phyloP scores from a whole-genome alignment of 64 coral and sea anemone genomes.

The Hydrozoanthus tunicans region DNA sequence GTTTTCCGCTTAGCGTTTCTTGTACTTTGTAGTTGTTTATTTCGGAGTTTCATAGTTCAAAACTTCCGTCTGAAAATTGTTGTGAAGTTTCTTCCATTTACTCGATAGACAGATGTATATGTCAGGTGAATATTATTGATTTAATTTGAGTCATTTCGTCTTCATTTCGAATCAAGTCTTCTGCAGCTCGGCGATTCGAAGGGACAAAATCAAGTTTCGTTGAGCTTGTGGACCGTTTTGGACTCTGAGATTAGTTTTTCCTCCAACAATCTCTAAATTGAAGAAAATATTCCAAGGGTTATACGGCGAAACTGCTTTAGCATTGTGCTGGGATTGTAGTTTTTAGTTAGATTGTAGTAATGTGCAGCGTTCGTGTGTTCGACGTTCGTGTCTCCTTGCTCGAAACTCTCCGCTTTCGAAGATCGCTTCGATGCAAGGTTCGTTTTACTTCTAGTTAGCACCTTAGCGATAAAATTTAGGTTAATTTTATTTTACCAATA shows the following conservation, averaged over 20 bases:
- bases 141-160: constrained; percentile 20
- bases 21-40: constrained; percentile 19
- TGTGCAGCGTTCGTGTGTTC: not conserved
- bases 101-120: constrained; percentile 1
- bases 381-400: not conserved
- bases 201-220: not conserved
- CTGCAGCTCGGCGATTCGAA: constrained; percentile 1
- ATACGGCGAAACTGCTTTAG: not conserved
- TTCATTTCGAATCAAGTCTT: constrained; percentile 24
- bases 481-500: not conserved
- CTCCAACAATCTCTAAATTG: constrained; percentile 1
- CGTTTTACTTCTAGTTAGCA: not conserved
- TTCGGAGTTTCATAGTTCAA: constrained; percentile 19
- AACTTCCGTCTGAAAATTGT: constrained; percentile 56
- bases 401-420: not conserved
- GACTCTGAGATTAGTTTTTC: not conserved
- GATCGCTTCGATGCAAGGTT: not conserved
- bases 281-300: not conserved
- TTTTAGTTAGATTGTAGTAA: not conserved
- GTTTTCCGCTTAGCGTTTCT: constrained; percentile 37
- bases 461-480: not conserved
- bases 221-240: not conserved
- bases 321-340: not conserved
- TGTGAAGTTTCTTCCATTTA: constrained; percentile 32
- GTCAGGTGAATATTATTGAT: constrained; percentile 13